phyloP scores from a whole-genome alignment of 2,888 invertebrate species.

The Acleris cristana region DNA sequence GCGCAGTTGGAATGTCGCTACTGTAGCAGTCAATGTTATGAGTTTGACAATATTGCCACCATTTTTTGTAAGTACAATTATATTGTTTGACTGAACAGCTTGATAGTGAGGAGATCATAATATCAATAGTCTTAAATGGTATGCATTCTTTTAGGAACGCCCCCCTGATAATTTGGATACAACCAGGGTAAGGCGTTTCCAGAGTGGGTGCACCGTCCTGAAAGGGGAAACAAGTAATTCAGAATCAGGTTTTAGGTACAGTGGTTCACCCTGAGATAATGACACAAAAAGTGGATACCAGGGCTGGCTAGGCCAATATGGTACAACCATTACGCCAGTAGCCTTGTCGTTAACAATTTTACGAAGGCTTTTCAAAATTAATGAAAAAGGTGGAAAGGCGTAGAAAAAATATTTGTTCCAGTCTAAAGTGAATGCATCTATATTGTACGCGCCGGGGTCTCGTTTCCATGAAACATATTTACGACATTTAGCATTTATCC shows the following conservation, averaged over 20 bases:
- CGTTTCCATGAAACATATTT: constrained; percentile 34
- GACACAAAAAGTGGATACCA: constrained; percentile 35
- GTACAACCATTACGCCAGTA: constrained; percentile 33
- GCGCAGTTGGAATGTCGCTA: background rate
- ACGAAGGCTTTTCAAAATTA: constrained; percentile 36
- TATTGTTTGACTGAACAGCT: constrained; percentile 21
- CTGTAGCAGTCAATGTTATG: constrained; percentile 5
- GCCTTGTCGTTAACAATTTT: constrained; percentile 38
- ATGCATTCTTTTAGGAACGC: constrained; percentile 1
- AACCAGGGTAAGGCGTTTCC: too few relatives aligned
- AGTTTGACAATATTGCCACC: constrained; percentile 14
- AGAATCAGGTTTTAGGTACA: constrained; percentile 1
- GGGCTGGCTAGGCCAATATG: constrained; percentile 39
- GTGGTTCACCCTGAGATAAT: background rate
- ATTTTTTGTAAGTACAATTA: constrained; percentile 22
- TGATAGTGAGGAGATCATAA: constrained; percentile 4
- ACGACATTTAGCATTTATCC: background rate
- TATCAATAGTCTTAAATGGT: background rate
- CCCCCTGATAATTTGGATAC: constrained; percentile 14
- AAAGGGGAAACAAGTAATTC: constrained; percentile 15
- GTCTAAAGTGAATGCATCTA: constrained; percentile 37
- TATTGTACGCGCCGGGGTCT: constrained; percentile 29
- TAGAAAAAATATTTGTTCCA: constrained; percentile 32
- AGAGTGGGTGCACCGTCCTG: constrained; percentile 9
- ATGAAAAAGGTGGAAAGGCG: constrained; percentile 36